Base-by-base conservation (phyloP, 2,797 vertebrate species). In the Adrianichthys oophorus region DNA sequence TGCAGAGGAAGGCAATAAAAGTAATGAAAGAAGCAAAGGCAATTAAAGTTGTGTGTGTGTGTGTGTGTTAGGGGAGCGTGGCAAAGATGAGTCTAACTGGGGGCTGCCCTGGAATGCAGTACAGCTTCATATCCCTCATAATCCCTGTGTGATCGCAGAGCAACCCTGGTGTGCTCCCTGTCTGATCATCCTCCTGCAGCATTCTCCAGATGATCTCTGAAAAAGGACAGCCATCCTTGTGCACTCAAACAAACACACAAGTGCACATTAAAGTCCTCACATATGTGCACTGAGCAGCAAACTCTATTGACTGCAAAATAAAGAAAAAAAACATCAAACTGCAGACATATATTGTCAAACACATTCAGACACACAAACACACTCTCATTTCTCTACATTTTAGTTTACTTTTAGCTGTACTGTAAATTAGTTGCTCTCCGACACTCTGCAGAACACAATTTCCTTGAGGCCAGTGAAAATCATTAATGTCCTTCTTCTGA, bases 1-100 rank as follows among this genome's bases (percentile, higher is more conserved):
- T 87, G 89, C 89, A 91, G 89, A 91, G 84, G 76, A 90, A 92
- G 85, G 88, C 90, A 91, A 93, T 92, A 92, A 91, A 92, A 85
- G 81, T 89, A 91, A 91, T 92, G 90, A 92, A 92, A 92, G 91
- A 91, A 91, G 90, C 82, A 88, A 89, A 92, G 89, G 89, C 92
- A 93, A 93, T 93, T 93, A 93, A 91, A 91, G 86, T 86, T 86
- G 75, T 86, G 85, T 86, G 88, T 85, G 82, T 78, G 29, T 32
- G 7, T 32, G 29, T 37, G 32, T 37, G 32, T 37, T 37, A 78
- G 78, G 78, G 68, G 71, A 85, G 83, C 70, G 77, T 85, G 87
- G 87, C 52, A 12, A 81, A 90, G 87, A 90, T 90, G 89, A 91
- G 88, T 74, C 85, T 86, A 80, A 89, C 84, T 85, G 80, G 83